Evolutionary conservation across 2,888 invertebrate species (phyloP), one percentile per base, ranked within the genome.

Genomic region (Cenopis cana): DNA sequence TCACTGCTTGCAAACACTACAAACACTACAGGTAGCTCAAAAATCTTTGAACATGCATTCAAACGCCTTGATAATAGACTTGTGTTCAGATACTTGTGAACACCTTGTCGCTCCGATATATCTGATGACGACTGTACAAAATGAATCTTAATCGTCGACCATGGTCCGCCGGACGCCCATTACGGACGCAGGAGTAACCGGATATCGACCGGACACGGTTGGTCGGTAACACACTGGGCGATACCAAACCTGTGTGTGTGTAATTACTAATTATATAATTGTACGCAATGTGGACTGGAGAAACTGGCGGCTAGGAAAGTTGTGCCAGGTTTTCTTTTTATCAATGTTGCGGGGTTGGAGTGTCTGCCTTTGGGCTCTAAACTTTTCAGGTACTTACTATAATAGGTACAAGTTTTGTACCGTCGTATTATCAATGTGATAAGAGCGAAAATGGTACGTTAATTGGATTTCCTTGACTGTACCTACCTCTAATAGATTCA

Each of bases 181-280:
- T 67, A 56, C 18, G 46, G 66, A 33, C 41, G 49, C 66, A 67
- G 41, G 57, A 64, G 67, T 56, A 54, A 60, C 70, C 71, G 71
- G 71, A 71, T 61, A 71, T 61, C 71, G 60, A 46, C 46, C 61
- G 67, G 71, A 67, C 67, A 71, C 67, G 66, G 60, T 61, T 67
- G 60, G 57, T 56, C 66, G 71, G 55, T 55, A 67, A 36, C 49
- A 60, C 17, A 33, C 17, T 12, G 14, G 12, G 24, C 38, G 50
- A 10, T 64, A 24, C 57, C 38, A 57, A 29, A 59, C 41, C n/a
- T 46, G 14, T 57, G 64, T 56, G n/a, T n/a, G n/a, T n/a, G n/a
- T n/a, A n/a, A n/a, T n/a, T n/a, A n/a, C n/a, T n/a, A 69, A 69
- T 69, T 65, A 52, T n/a, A 64, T 54, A 5, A 38, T 54, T 24